Conservation (phyloP, 2,888 invertebrate genomes). For the Herminia tarsipennalis region DNA sequence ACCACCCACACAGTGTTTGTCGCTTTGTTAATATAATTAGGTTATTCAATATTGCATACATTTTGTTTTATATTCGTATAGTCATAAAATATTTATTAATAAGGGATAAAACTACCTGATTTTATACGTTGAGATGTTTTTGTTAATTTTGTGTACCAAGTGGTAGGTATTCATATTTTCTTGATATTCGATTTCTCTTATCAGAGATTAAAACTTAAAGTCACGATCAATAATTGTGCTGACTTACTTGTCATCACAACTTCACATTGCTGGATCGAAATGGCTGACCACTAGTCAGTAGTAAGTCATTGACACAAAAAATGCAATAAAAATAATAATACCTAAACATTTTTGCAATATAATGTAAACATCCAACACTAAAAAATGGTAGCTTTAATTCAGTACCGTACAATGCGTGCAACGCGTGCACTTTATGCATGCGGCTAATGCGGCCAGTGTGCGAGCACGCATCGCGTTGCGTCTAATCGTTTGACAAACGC, state of each 20-base stretch:
- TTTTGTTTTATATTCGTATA: constrained; percentile 10
- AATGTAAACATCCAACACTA: not conserved
- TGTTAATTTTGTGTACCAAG: not conserved
- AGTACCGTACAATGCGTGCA: not conserved
- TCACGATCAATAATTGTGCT: too few relatives aligned
- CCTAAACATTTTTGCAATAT: not conserved
- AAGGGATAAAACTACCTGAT: constrained; percentile 6
- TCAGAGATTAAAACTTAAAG: not conserved
- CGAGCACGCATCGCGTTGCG: constrained; percentile 14
- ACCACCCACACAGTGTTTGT: constrained; percentile 50
- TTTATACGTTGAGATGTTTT: not conserved
- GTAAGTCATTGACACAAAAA: too few relatives aligned
- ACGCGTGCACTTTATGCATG: constrained; percentile 1
- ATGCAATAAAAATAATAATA: too few relatives aligned
- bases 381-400: not conserved
- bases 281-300: too few relatives aligned
- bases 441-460: constrained; percentile 7
- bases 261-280: too few relatives aligned
- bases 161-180: not conserved
- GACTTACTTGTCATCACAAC: too few relatives aligned
- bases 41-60: constrained; percentile 16
- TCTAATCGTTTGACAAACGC: constrained; percentile 38
- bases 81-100: constrained; percentile 16
- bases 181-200: not conserved
- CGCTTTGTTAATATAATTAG: constrained; percentile 46